phyloP scores from a whole-genome alignment of 1,140 invertebrate genomes.

The Drosophila dunni region DNA sequence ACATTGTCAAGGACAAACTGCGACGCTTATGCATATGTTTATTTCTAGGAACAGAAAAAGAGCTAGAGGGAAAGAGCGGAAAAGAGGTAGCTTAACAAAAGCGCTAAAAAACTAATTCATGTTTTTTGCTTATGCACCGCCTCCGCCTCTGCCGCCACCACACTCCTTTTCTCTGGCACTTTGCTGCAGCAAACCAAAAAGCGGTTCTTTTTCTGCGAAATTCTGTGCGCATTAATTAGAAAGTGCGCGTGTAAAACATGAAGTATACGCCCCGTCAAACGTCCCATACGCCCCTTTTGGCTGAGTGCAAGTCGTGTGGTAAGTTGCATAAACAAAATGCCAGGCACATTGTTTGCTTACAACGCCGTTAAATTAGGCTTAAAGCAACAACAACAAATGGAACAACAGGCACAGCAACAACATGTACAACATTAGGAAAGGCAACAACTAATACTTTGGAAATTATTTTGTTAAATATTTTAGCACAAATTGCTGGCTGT shows the following conservation, averaged over 20 bases:
- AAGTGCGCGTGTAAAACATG: constrained; percentile 61
- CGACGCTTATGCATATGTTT: constrained; percentile 38
- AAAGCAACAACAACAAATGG: constrained; percentile 53
- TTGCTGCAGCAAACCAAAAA: constrained; percentile 6
- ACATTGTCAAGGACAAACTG: constrained; percentile 68
- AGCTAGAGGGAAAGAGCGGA: background rate
- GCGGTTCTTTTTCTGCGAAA: constrained; percentile 51
- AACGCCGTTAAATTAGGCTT: constrained; percentile 74
- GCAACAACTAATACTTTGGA: constrained; percentile 34
- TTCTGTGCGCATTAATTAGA: constrained; percentile 78
- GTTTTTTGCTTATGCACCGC: background rate
- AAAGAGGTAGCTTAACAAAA: constrained; percentile 40
- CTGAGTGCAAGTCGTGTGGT: constrained; percentile 47
- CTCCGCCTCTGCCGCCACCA: background rate
- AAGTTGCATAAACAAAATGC: constrained; percentile 70
- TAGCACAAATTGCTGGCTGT: constrained; percentile 51
- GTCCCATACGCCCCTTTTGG: constrained; percentile 28
- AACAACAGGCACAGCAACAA: constrained; percentile 12
- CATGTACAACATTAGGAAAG: constrained; percentile 18
- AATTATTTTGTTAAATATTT: constrained; percentile 74
- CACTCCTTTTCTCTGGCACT: background rate
- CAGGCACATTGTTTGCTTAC: constrained; percentile 71
- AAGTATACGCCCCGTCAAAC: background rate
- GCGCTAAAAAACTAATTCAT: constrained; percentile 38
- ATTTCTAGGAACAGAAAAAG: background rate